Evolutionary conservation across 2,888 invertebrate species (phyloP).

Genomic region (Linnaemya vulpina): DNA sequence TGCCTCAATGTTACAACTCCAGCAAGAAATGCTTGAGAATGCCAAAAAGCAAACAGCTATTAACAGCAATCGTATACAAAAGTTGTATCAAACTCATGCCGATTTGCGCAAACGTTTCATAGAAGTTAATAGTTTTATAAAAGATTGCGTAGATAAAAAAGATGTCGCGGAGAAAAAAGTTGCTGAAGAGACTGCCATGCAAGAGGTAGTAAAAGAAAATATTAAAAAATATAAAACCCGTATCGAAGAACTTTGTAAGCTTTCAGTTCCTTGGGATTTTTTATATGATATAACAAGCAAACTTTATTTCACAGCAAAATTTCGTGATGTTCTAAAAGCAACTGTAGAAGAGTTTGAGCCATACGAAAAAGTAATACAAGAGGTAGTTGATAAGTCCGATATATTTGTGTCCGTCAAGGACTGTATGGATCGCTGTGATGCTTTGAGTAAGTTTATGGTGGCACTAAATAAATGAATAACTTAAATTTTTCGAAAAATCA

Average conservation of each 20-base stretch:
- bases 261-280: background rate
- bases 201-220: conserved; percentile 75
- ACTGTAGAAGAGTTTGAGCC: conserved; percentile 79
- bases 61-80: conserved; percentile 78
- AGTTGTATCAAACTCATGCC: conserved; percentile 78
- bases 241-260: conserved; percentile 70
- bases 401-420: conserved; percentile 80
- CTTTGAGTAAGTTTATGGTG: conserved; percentile 77
- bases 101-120: conserved; percentile 80
- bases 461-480: background rate
- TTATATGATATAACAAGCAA: background rate
- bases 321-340: conserved; percentile 76
- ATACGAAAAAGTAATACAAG: conserved; percentile 80
- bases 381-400: conserved; percentile 79
- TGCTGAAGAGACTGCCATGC: conserved; percentile 76
- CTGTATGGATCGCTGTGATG: conserved; percentile 82
- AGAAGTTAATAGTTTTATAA: conserved; percentile 81
- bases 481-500: conserved; percentile 59
- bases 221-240: conserved; percentile 76
- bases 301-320: conserved; percentile 65
- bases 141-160: conserved; percentile 81
- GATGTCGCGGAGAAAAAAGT: conserved; percentile 78
- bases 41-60: conserved; percentile 76
- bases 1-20: conserved; percentile 78
- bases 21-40: conserved; percentile 78